Conservation (phyloP, 2,113 vertebrate species). For the Callipepla squamata region DNA sequence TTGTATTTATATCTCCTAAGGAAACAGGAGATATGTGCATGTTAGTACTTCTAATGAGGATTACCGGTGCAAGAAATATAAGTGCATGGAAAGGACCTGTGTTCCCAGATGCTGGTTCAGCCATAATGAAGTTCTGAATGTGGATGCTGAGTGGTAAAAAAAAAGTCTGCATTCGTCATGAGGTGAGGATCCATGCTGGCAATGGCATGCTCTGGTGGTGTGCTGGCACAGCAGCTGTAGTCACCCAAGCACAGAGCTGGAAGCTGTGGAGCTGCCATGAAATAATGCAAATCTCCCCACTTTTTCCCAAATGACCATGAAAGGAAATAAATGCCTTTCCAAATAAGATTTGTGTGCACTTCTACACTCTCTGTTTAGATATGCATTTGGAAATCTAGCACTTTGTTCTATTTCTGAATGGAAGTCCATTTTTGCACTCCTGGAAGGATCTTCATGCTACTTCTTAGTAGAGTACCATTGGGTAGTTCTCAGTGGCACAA, state of each 20-base stretch:
- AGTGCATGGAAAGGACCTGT: neutral
- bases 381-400: neutral
- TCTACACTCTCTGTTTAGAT: neutral
- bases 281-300: neutral
- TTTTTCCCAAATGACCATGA: neutral
- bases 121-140: neutral
- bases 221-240: neutral
- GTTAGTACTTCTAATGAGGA: neutral
- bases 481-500: neutral
- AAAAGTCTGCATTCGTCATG: neutral
- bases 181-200: accelerated
- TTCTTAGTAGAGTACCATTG: neutral
- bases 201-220: neutral
- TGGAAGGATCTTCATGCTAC: neutral
- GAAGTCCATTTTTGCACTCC: neutral
- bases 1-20: neutral
- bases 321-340: neutral
- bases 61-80: neutral
- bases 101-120: neutral
- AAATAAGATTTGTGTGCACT: neutral
- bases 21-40: neutral
- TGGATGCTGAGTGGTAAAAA: neutral
- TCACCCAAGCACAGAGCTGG: neutral
- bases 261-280: neutral
- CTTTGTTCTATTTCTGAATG: neutral